phyloP scores from a whole-genome alignment of 2,113 vertebrate genomes.

The Nerophis lumbriciformis region DNA sequence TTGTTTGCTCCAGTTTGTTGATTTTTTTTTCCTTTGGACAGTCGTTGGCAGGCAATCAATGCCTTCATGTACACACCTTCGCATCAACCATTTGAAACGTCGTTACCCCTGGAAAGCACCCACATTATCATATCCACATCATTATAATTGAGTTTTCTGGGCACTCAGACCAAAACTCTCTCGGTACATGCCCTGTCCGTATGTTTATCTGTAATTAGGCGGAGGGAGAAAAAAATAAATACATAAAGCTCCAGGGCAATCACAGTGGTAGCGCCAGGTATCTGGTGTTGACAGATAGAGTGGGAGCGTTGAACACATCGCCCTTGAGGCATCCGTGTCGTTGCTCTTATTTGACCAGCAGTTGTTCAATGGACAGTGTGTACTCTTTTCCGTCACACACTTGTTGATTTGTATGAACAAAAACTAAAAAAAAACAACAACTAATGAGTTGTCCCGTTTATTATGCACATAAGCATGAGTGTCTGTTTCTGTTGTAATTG shows the following conservation, averaged over 20 bases:
- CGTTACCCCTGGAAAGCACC: not conserved
- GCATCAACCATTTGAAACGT: not conserved
- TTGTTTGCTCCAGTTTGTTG: not conserved
- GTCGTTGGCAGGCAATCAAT: not conserved
- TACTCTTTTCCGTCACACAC: not conserved
- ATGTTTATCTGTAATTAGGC: slow-evolving; percentile 7
- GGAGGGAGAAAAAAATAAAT: not conserved
- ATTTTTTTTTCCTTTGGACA: not conserved
- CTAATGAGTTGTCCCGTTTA: not conserved
- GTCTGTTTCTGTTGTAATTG: slow-evolving; percentile 3
- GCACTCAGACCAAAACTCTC: slow-evolving; percentile 6
- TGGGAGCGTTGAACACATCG: slow-evolving; percentile 2
- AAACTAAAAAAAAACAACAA: not conserved
- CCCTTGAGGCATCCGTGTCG: not conserved
- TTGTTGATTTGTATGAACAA: slow-evolving; percentile 1
- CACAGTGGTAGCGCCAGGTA: slow-evolving; percentile 5
- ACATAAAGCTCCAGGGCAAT: slow-evolving; percentile 4
- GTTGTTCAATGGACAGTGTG: not conserved
- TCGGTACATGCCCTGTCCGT: not conserved
- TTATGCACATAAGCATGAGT: slow-evolving; percentile 1
- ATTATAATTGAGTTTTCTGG: slow-evolving; percentile 5
- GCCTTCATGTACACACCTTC: not conserved
- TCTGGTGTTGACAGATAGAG: slow-evolving; percentile 6
- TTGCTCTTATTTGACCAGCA: not conserved
- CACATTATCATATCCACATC: slow-evolving; percentile 5